Evolutionary conservation across 2,797 vertebrate genomes (phyloP).

Genomic region (Tokudaia muenninki): DNA sequence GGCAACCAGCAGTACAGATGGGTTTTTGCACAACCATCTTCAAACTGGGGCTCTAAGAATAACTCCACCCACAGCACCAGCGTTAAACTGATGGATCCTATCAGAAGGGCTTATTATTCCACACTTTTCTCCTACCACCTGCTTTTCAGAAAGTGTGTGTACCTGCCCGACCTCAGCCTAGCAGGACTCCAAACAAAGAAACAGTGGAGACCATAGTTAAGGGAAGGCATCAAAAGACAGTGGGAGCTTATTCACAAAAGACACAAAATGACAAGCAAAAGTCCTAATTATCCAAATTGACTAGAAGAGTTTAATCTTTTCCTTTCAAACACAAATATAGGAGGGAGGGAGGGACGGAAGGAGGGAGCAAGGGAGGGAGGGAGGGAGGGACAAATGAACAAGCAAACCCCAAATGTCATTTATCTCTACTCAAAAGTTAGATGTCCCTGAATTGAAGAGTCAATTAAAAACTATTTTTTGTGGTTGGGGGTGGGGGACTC

Average conservation of each 20-base stretch:
- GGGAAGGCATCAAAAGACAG: background rate
- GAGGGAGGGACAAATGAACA: background rate
- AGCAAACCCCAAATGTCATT: background rate
- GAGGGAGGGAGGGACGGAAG: too few relatives aligned
- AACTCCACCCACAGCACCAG: constrained; percentile 86
- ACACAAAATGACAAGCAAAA: background rate
- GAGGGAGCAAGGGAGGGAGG: too few relatives aligned
- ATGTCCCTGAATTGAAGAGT: background rate
- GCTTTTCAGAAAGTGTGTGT: constrained; percentile 36
- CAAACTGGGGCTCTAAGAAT: constrained; percentile 87
- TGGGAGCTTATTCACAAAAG: background rate
- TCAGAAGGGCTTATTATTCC: constrained; percentile 74
- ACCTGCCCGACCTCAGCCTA: constrained; percentile 62
- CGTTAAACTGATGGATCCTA: constrained; percentile 80
- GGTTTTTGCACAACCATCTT: constrained; percentile 84
- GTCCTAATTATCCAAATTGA: background rate
- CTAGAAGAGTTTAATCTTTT: background rate
- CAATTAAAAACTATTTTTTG: background rate
- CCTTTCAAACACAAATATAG: constrained; percentile 10
- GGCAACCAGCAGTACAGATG: constrained; percentile 87
- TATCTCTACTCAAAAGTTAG: background rate
- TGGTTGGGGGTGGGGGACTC: too few relatives aligned
- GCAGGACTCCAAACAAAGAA: background rate
- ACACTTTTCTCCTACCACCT: constrained; percentile 34
- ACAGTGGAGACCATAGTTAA: background rate